Evolutionary conservation across 2,113 vertebrate genomes (phyloP).

Genomic region (Oreochromis tanganicae): DNA sequence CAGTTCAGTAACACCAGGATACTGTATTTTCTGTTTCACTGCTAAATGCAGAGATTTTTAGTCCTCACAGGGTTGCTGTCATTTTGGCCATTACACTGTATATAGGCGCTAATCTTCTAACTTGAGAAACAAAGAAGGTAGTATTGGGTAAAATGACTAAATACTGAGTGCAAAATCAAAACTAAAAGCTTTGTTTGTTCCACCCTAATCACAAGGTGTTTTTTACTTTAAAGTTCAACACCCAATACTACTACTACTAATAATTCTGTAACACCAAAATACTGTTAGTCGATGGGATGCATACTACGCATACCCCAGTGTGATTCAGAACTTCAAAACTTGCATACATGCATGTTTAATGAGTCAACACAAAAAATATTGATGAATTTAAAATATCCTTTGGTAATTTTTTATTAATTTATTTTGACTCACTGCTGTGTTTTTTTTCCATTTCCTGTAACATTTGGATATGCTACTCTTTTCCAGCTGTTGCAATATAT

Average conservation of each 20-base stretch:
- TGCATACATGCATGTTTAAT: background rate
- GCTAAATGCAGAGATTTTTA: constrained; percentile 14
- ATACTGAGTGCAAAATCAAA: constrained; percentile 6
- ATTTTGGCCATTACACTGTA: constrained; percentile 3
- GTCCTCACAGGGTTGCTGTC: background rate
- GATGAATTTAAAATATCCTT: background rate
- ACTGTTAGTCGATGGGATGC: background rate
- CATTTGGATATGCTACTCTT: background rate
- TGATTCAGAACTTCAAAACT: background rate
- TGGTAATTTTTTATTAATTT: background rate
- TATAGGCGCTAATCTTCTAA: background rate
- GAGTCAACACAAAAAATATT: background rate
- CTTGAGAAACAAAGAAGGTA: constrained; percentile 23
- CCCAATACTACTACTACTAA: background rate
- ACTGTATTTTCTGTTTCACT: background rate
- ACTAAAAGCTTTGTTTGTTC: constrained; percentile 27
- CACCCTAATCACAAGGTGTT: constrained; percentile 20
- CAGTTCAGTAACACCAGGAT: constrained; percentile 3
- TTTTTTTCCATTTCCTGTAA: background rate
- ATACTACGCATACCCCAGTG: background rate
- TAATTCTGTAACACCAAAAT: background rate
- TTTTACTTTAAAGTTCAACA: constrained; percentile 5
- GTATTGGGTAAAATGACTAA: constrained; percentile 20
- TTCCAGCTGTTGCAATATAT: background rate
- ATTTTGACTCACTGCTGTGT: background rate